Base-by-base conservation (phyloP, 2,113 vertebrate species). In the Sphyrna mokarran region DNA sequence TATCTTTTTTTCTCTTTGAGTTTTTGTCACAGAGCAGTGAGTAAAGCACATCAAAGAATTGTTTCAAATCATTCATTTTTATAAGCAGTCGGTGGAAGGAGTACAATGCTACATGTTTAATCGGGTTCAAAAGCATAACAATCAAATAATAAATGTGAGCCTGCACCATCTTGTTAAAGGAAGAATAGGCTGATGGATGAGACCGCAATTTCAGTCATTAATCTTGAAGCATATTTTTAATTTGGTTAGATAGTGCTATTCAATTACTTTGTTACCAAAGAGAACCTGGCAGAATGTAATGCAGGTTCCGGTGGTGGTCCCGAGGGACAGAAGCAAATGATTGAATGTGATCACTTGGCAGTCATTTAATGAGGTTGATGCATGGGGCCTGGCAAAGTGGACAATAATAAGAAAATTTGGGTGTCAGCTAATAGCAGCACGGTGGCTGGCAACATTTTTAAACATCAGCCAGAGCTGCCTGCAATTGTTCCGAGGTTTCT, bases 11-110 rank as follows among this genome's bases (percentile, higher is more conserved):
- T 29, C 18, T 94, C 63, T 40, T 61, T 93, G n/a, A 16, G 22
- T 18, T 68, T 94, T 94, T 68, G 90, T 94, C 20, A 37, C 63
- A 94, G 61, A 68, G n/a, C n/a, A 23, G 20, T 94, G 63, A 68
- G 33, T 94, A 68, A 94, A 48, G 37, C 63, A 68, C 61, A n/a
- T 68, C 16, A 68, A 68, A 68, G 18, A 37, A 40, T n/a, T 37
- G 11, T 68, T 68, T 94, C 58, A 68, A 94, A 94, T 94, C 37
- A 61, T 68, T 94, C 91, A 94, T 94, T 69, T 94, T 69, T 94
- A 70, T 94, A 69, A 94, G 63, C n/a, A 69, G 66, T 43, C 2
- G 43, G 40, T 69, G 22, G 66, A 94, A 69, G 5, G 8, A 94
- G 20, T 69, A 90, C 37, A 90, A 61, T 90, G 16, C 48, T 33